A percentile compares a stretch with the other conserved stretches of the same genome.
Conservation (phyloP, 1,140 invertebrate genomes). For the Ceratosolen solmsi region DNA sequence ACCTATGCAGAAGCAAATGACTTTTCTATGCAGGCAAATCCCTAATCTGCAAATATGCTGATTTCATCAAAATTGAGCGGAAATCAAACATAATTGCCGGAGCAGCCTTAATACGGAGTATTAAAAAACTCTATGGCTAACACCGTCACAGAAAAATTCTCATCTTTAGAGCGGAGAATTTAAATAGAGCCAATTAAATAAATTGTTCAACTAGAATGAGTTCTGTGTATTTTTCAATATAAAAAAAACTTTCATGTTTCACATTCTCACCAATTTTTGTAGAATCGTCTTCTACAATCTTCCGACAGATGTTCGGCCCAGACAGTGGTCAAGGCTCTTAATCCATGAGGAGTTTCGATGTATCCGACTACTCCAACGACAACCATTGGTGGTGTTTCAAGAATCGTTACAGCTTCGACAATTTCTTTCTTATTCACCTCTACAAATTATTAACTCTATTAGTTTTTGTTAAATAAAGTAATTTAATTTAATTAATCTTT, state of each 20-base stretch:
- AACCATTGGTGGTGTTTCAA: slow-evolving; percentile 99
- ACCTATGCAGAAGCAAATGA: slow-evolving; percentile 80
- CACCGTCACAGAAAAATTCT: slow-evolving; percentile 57
- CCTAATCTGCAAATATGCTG: slow-evolving; percentile 55
- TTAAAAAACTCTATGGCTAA: slow-evolving; percentile 49
- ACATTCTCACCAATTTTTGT: slow-evolving; percentile 97
- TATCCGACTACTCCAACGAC: slow-evolving; percentile 98
- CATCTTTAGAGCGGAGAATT: slow-evolving; percentile 63
- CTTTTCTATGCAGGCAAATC: slow-evolving; percentile 53
- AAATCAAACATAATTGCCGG: slow-evolving; percentile 58
- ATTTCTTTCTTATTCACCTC: slow-evolving; percentile 99
- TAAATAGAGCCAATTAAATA: slow-evolving; percentile 48
- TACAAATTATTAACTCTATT: slow-evolving; percentile 67
- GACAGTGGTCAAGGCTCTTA: slow-evolving; percentile 94
- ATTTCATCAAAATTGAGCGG: slow-evolving; percentile 61
- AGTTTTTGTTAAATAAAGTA: slow-evolving; percentile 29
- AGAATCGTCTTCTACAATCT: slow-evolving; percentile 98
- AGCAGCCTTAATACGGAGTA: slow-evolving; percentile 52
- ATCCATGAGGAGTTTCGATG: slow-evolving; percentile 97
- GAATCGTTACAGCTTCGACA: slow-evolving; percentile 97
- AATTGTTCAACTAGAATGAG: slow-evolving; percentile 16
- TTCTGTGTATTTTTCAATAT: slow-evolving; percentile 28
- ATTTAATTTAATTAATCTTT: slow-evolving; percentile 22
- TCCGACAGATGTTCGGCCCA: slow-evolving; percentile 99
- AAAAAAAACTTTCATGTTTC: slow-evolving; percentile 25